Base-by-base conservation (phyloP, 2,113 vertebrate species). In the Microtus pennsylvanicus region DNA sequence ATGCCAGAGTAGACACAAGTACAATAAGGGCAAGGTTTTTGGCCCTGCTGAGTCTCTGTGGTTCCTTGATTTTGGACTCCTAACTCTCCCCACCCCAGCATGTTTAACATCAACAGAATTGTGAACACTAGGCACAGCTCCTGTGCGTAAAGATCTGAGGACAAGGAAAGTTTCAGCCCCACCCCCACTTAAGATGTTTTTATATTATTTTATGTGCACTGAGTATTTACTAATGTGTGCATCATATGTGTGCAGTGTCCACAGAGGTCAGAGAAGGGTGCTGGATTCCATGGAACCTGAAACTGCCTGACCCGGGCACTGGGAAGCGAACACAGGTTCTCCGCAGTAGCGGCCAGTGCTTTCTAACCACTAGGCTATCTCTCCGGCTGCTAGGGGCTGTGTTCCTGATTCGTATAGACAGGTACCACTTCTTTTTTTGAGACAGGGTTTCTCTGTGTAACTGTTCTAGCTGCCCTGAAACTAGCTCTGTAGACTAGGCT, bases 21-120 rank as follows among this genome's bases (percentile, higher is more conserved):
- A 33, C 7, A 0, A 5, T 0, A 65, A 65, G 3, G 1, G 17
- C 9, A 11, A 72, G n/a, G 77, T 0, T 16, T 0, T 38, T 0
- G 13, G 82, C 90, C 38, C n/a, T 0, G 63, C 70, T 65, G 1
- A 3, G 3, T 19, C 1, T 42, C 24, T 1, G 2, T 5, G n/a
- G 1, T 7, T 3, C 12, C 83, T 50, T 3, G 30, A 11, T 35
- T 70, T 87, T 26, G 65, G n/a, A n/a, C 45, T 24, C 45, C 45
- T 24, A 69, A 11, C 52, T 86, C 28, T 69, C 24, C 35, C 61
- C 3, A 9, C 21, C 30, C n/a, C 22, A 50, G 42, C 38, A 30
- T 85, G 81, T 90, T 75, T 76, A 45, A 3, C 9, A 26, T 55
- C 42, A 4, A 52, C 1, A 77, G 30, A 77, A 70, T 16, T 0